Percentiles rank a stretch among this genome's conserved stretches.
phyloP scores from a whole-genome alignment of 2,888 invertebrate genomes.

The Geophilus truncorum region DNA sequence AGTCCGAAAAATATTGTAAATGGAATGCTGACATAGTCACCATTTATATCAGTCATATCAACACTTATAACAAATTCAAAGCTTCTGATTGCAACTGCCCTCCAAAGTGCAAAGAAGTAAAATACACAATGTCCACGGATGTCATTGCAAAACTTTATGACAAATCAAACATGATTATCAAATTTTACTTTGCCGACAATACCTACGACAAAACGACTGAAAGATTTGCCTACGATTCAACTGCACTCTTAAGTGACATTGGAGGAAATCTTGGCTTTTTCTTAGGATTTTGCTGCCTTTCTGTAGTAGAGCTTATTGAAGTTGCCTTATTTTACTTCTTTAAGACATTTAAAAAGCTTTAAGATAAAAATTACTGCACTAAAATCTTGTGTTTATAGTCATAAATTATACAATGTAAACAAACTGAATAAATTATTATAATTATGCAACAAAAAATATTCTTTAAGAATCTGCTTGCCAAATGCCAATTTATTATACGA shows the following conservation, averaged over 20 bases:
- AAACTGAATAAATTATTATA: too few species aligned
- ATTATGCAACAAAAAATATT: too few species aligned
- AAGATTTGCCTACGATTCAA: not conserved
- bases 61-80: not conserved
- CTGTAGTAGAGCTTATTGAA: not conserved
- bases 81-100: not conserved
- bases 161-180: not conserved
- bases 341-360: not conserved
- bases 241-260: not conserved
- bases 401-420: too few species aligned
- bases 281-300: not conserved
- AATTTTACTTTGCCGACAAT: not conserved
- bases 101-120: not conserved
- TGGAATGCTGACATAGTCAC: not conserved
- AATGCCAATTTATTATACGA: too few species aligned
- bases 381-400: too few species aligned
- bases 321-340: not conserved
- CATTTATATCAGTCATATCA: not conserved
- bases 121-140: not conserved
- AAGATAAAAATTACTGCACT: too few species aligned
- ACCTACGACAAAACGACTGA: not conserved
- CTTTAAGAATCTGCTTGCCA: too few species aligned
- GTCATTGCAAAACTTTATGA: not conserved
- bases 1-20: not conserved
- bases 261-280: not conserved